phyloP scores from a whole-genome alignment of 2,888 invertebrate genomes.

The Thymelicus lineola region DNA sequence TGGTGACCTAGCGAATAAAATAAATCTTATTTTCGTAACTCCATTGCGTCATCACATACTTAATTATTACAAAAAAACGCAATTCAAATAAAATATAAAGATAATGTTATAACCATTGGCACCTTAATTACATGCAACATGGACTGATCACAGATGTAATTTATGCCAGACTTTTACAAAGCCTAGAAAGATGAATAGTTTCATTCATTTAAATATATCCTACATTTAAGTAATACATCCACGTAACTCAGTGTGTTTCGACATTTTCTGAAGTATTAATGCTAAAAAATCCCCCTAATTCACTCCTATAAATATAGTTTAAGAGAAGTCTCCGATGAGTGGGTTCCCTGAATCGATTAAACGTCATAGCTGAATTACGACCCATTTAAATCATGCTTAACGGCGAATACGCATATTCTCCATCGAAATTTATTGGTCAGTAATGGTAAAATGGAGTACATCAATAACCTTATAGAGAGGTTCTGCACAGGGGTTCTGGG shows the following conservation, averaged over 20 bases:
- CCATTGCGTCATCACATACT: not conserved
- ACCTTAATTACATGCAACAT: no score
- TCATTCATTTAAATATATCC: no score
- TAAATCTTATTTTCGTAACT: not conserved
- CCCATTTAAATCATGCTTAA: conserved; percentile 75
- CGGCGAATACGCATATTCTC: conserved; percentile 78
- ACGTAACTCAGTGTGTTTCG: no score
- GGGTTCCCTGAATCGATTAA: conserved; percentile 38
- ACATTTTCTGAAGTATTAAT: no score
- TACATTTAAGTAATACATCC: no score
- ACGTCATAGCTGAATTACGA: conserved; percentile 38
- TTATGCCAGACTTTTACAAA: no score
- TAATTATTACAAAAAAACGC: not conserved
- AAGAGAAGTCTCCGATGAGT: conserved; percentile 27
- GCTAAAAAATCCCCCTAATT: no score
- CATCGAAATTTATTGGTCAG: conserved; percentile 61
- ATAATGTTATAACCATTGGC: no score
- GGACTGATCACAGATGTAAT: no score
- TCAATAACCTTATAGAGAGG: conserved; percentile 34
- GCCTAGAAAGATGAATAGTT: no score
- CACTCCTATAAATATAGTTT: not conserved
- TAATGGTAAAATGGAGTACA: conserved; percentile 39
- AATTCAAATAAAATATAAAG: not conserved
- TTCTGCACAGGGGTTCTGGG: not conserved
- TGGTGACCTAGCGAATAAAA: not conserved